Evolutionary conservation across 2,797 vertebrate species (phyloP), one percentile per base, ranked within the genome.

Genomic region (Lagocephalus sceleratus): DNA sequence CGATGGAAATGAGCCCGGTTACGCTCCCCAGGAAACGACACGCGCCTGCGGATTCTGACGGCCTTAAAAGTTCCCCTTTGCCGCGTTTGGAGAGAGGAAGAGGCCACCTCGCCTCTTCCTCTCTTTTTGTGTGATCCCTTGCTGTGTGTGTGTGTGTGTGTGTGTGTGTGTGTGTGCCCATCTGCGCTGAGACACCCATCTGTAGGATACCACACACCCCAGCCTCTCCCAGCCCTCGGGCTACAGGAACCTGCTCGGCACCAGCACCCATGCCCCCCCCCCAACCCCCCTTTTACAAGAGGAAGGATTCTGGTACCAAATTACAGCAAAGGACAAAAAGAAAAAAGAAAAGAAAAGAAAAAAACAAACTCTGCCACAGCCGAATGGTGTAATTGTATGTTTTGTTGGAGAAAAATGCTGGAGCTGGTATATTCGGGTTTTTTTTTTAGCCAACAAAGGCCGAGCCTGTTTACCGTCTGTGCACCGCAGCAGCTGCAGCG

Each of bases 111-210:
- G 21, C 25, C 35, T 47, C 25, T 43, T 20, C 58, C 51, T 57
- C 60, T 20, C 62, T 39, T 44, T 11, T 20, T 2, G 42, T 29
- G 47, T 53, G 49, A 50, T 15, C 38, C 53, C 50, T 53, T 73
- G n/a, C n/a, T 60, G 57, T 51, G 54, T 61, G 62, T 44, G 50
- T 68, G 53, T 52, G 55, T 54, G 54, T 65, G 32, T 60, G 57
- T 51, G 54, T 61, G 62, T 44, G 50, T 68, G 53, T 52, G 55
- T 54, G 54, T 61, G 20, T 51, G 59, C 45, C 69, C 54, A 66
- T 79, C 58, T 71, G 62, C 74, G 61, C 60, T 16, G 52, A 47
- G 17, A 38, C 0, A 1, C 23, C 68, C 64, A 76, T 85, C 70
- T 75, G 74, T 67, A 57, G 52, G 41, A 56, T 66, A 43, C 60